Evolutionary conservation across 2,888 invertebrate genomes (phyloP), one percentile per base, ranked within the genome.

Genomic region (Heliconius ethilla): DNA sequence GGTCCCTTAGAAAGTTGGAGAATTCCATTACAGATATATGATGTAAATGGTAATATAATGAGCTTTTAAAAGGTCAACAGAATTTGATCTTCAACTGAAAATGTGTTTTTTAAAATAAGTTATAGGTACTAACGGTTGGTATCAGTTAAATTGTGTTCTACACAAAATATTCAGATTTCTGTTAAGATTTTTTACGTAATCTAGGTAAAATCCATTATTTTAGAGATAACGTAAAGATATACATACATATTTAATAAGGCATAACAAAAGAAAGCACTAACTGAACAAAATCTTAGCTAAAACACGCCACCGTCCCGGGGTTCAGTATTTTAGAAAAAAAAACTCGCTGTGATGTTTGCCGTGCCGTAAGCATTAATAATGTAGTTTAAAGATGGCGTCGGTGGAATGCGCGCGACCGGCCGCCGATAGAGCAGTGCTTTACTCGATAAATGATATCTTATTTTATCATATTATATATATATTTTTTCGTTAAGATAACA

Each of bases 361-460:
- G 89, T 87, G 87, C 88, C 86, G 91, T 88, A 87, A 88, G 91
- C 93, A 92, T 93, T 93, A 92, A 93, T 93, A 92, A 93, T 93
- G 92, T 91, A 93, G 84, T 91, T 91, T 91, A 89, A 94, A 94
- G 91, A 93, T 93, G 93, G 93, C 94, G 89, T 88, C 86, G 82
- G 84, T 84, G 93, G 94, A 93, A 94, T 93, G 94, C 89, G 89
- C 87, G 85, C 84, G 80, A 79, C 79, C 82, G 76, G 85, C 82
- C 89, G 86, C 86, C 89, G 88, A 86, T 88, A 89, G 89, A 84
- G 89, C 84, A 87, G 89, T 83, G 86, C 77, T 69, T 45, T 65
- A 74, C 74, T 74, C 74, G 74, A 74, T 74, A 74, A 74, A 74
- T 65, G 10, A 63, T 74, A 45, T 27, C 74, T 74, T 74, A 65